Conservation (phyloP, 2,113 vertebrate genomes). For the Tiliqua scincoides region DNA sequence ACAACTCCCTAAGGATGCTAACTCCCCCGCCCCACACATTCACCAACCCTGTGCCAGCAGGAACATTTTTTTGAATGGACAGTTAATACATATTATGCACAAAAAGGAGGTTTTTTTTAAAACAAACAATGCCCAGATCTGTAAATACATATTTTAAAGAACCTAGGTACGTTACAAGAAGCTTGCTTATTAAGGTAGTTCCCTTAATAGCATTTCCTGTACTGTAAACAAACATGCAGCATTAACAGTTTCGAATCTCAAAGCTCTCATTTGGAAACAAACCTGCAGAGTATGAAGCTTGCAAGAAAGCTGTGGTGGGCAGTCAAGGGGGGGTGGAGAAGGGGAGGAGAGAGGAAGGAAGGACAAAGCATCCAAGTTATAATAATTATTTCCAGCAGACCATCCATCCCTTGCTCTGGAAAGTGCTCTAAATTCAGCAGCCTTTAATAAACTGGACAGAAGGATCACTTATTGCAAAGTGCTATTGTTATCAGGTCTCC, state of each 20-base stretch:
- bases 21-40: too few species aligned
- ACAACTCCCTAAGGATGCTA: too few species aligned
- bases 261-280: background rate
- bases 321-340: background rate
- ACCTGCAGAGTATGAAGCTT: background rate
- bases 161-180: background rate
- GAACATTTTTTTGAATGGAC: background rate
- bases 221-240: background rate
- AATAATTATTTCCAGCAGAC: slow-evolving; percentile 34
- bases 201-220: background rate
- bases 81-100: background rate
- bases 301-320: too few species aligned
- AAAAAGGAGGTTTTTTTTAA: background rate
- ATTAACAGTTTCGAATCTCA: background rate
- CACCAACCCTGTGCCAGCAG: too few species aligned
- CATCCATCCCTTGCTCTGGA: background rate
- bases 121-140: background rate
- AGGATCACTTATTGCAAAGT: background rate
- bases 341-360: rapidly evolving
- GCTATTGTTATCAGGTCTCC: background rate
- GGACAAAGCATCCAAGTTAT: background rate
- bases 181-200: background rate
- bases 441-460: slow-evolving; percentile 34
- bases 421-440: slow-evolving; percentile 21
- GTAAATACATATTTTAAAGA: background rate